Percentiles rank a stretch among this genome's conserved stretches.
Conservation (phyloP, 1,140 invertebrate genomes). For the Nixonia krombeini region DNA sequence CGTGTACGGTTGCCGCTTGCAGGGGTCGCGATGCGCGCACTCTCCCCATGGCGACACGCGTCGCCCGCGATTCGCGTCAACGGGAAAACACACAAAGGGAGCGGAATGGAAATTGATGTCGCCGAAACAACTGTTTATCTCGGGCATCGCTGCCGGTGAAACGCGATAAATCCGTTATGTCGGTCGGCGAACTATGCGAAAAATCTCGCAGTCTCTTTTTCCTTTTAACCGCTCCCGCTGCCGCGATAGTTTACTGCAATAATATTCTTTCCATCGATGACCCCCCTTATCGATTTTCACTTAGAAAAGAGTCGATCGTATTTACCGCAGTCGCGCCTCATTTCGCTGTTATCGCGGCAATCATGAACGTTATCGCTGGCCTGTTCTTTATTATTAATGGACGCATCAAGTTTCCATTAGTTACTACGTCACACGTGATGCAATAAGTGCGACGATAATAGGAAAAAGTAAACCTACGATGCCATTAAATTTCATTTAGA, state of each 20-base stretch:
- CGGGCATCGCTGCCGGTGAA: too few relatives aligned
- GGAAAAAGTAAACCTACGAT: too few relatives aligned
- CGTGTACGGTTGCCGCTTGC: background rate
- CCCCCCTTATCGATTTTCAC: conserved; percentile 7
- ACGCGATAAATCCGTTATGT: too few relatives aligned
- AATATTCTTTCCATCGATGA: too few relatives aligned
- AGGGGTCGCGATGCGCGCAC: background rate
- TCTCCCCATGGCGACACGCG: background rate
- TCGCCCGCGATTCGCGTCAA: background rate
- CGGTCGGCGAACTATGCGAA: too few relatives aligned
- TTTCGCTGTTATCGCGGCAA: background rate
- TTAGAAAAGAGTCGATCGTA: background rate
- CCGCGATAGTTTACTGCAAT: too few relatives aligned
- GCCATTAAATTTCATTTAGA: background rate
- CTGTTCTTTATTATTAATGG: background rate
- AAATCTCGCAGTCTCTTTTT: too few relatives aligned
- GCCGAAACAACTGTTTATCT: too few relatives aligned
- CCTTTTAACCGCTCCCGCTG: too few relatives aligned
- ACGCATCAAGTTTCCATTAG: conserved; percentile 9
- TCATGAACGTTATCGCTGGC: background rate
- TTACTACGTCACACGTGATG: background rate
- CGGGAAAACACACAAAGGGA: too few relatives aligned
- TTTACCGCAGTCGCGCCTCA: background rate
- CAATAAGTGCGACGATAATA: background rate
- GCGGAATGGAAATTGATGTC: too few relatives aligned